A percentile compares a stretch with the other conserved stretches of the same genome.
Conservation (phyloP, 2,888 invertebrate species). For the Conomelus anceps region DNA sequence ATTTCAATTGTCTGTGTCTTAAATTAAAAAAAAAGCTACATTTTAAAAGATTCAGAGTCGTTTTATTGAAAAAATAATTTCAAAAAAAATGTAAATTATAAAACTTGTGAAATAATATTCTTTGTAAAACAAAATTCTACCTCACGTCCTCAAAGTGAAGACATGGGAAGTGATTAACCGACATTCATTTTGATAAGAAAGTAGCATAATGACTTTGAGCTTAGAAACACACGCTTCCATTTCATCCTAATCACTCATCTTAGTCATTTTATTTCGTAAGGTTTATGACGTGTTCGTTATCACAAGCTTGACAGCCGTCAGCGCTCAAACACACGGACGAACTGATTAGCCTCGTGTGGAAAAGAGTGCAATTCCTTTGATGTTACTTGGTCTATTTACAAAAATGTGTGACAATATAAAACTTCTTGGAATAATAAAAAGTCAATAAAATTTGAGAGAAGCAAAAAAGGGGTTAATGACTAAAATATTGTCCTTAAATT, state of each 20-base stretch:
- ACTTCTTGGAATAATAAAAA: not conserved
- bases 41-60: too few relatives aligned
- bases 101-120: not conserved
- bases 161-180: not conserved
- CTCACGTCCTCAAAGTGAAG: not conserved
- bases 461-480: not conserved
- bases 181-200: not conserved
- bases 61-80: too few relatives aligned
- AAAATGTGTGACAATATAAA: not conserved
- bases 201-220: not conserved
- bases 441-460: not conserved
- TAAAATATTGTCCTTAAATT: not conserved
- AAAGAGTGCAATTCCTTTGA: not conserved
- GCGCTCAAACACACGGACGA: not conserved
- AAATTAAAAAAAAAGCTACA: too few relatives aligned
- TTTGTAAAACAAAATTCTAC: not conserved
- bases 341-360: not conserved
- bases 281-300: not conserved
- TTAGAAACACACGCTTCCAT: not conserved
- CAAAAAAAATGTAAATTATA: too few relatives aligned
- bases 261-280: not conserved
- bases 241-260: not conserved
- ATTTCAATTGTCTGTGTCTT: too few relatives aligned
- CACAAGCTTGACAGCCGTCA: not conserved
- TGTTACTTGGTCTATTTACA: not conserved